These are phyloP conservation scores for Ambastaia sidthimunki DNA, from an alignment of 2,797 vertebrate genomes.

Conservation along the genomic window DNA sequence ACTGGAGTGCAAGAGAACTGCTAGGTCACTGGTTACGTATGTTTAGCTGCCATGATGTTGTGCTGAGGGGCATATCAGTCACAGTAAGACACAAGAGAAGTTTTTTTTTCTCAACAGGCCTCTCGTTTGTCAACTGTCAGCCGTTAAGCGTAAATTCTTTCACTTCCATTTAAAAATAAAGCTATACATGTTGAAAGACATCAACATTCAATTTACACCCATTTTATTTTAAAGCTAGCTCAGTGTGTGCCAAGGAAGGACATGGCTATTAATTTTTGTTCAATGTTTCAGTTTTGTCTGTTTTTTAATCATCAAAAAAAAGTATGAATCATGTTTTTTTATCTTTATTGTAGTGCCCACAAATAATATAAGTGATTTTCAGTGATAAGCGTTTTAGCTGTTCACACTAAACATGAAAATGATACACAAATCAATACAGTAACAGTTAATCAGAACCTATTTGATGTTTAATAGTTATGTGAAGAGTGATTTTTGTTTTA, in stretches of 20 bases:
- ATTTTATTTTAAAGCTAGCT: background rate
- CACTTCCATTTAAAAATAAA: background rate
- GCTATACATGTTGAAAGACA: background rate
- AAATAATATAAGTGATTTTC: background rate
- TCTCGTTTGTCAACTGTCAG: conserved; percentile 24
- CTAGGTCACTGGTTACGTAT: background rate
- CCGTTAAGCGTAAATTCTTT: background rate
- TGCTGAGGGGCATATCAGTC: conserved; percentile 32
- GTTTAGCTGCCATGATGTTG: conserved; percentile 3
- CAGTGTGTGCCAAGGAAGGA: background rate
- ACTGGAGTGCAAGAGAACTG: background rate
- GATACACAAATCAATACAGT: too few relatives aligned
- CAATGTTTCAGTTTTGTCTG: background rate
- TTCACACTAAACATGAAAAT: background rate
- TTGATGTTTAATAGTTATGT: background rate
- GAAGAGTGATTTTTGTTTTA: background rate
- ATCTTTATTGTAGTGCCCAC: too few relatives aligned
- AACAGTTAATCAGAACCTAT: background rate
- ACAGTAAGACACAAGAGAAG: background rate
- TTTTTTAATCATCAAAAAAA: background rate
- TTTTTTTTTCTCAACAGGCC: conserved; percentile 17
- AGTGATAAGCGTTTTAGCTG: background rate
- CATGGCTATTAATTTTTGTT: background rate
- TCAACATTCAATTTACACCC: background rate
- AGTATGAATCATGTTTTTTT: too few relatives aligned